Conservation (phyloP, 2,113 vertebrate genomes). For the Cyprinodon tularosa region DNA sequence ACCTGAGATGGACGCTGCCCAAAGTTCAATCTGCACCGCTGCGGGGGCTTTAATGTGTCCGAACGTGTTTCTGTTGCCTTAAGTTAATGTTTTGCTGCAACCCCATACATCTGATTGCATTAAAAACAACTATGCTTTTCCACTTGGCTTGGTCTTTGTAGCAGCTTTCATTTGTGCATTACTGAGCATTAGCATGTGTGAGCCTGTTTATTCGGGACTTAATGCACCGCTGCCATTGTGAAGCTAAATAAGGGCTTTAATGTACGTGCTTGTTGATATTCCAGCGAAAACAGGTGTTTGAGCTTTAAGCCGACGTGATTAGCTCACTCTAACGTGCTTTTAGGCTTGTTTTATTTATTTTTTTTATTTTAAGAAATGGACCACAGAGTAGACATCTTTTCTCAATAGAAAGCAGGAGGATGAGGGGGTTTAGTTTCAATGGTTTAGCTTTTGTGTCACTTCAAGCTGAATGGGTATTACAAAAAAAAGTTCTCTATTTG, state of each 20-base stretch:
- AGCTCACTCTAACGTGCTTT: not conserved
- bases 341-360: not conserved
- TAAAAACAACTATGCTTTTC: too few relatives aligned
- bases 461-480: not conserved
- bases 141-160: not conserved
- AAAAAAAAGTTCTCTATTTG: not conserved
- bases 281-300: slow-evolving; percentile 32
- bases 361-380: not conserved
- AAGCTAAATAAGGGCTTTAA: slow-evolving; percentile 20
- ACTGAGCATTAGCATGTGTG: not conserved
- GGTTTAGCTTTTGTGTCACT: not conserved
- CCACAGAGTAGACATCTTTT: not conserved
- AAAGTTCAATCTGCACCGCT: not conserved
- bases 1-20: not conserved
- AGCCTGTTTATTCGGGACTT: slow-evolving; percentile 29
- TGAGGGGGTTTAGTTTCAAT: not conserved
- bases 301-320: slow-evolving; percentile 2
- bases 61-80: not conserved
- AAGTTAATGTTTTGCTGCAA: not conserved
- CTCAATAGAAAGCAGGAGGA: not conserved
- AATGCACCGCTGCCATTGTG: not conserved
- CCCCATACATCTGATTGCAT: not conserved
- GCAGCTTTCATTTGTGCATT: not conserved
- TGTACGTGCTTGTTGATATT: not conserved
- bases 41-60: not conserved